A percentile compares a stretch with the other conserved stretches of the same genome.
Evolutionary conservation across 2,888 invertebrate species (phyloP).

Genomic region (Caenorhabditis uteleia): DNA sequence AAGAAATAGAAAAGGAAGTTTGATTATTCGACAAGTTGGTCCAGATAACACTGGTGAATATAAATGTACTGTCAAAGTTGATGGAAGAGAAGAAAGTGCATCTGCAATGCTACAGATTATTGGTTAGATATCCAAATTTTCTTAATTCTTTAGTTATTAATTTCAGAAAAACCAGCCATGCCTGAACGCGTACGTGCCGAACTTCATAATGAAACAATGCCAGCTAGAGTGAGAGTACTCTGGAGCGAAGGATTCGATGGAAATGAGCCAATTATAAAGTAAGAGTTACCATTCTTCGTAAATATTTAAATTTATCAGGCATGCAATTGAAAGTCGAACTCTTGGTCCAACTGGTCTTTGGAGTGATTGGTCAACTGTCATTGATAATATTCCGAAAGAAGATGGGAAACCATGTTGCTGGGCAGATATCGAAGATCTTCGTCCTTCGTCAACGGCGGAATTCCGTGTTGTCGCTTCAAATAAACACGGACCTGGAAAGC

Average conservation of each 20-base stretch:
- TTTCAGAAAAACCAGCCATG: slow-evolving; percentile 85
- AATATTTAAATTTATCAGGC: slow-evolving; percentile 76
- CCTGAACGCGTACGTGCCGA: slow-evolving; percentile 87
- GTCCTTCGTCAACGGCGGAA: slow-evolving; percentile 93
- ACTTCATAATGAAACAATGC: slow-evolving; percentile 78
- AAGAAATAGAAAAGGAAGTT: slow-evolving; percentile 43
- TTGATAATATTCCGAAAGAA: slow-evolving; percentile 78
- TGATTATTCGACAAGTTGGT: slow-evolving; percentile 74
- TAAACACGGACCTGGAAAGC: slow-evolving; percentile 71
- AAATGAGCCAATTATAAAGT: slow-evolving; percentile 81
- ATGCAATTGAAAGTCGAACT: slow-evolving; percentile 87
- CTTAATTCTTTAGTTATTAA: slow-evolving; percentile 13
- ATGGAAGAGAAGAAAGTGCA: slow-evolving; percentile 88
- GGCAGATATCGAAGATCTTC: slow-evolving; percentile 73
- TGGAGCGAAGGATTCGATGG: slow-evolving; percentile 87
- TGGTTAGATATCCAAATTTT: slow-evolving; percentile 68
- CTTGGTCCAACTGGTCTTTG: slow-evolving; percentile 75
- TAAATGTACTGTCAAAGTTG: slow-evolving; percentile 80
- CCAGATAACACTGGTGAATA: slow-evolving; percentile 84
- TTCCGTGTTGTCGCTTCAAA: slow-evolving; percentile 96
- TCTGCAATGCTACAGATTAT: slow-evolving; percentile 80
- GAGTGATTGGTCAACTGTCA: slow-evolving; percentile 72
- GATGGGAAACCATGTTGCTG: slow-evolving; percentile 37
- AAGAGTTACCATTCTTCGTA: background rate
- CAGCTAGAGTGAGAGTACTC: slow-evolving; percentile 75